phyloP scores from a whole-genome alignment of 30 jellyfish, hydroid and myxozoan species.

The Cassiopea xamachana region DNA sequence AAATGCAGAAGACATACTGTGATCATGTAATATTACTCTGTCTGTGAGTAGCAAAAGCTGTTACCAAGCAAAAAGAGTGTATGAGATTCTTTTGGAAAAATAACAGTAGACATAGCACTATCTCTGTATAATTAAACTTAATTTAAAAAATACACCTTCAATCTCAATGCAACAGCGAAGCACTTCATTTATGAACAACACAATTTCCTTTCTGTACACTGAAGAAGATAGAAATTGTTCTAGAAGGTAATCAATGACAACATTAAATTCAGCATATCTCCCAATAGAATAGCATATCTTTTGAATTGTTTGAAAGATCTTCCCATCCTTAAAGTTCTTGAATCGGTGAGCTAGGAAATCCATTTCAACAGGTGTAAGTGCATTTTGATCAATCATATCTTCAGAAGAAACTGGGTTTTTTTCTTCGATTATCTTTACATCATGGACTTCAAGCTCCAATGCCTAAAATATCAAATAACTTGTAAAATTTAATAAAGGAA shows the following conservation, averaged over 20 bases:
- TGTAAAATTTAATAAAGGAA: neutral
- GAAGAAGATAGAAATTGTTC: conserved; percentile 66
- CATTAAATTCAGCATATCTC: conserved; percentile 59
- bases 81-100: too few species aligned
- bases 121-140: neutral
- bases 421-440: conserved; percentile 79
- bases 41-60: too few species aligned
- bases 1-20: too few species aligned
- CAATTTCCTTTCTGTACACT: conserved; percentile 68
- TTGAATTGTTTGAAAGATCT: conserved; percentile 32
- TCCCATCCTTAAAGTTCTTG: conserved; percentile 65
- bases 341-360: conserved; percentile 26
- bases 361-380: neutral
- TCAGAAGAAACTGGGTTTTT: conserved; percentile 30
- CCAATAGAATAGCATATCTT: conserved; percentile 67
- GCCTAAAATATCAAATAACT: conserved; percentile 35
- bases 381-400: conserved; percentile 6
- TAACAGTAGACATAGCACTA: too few species aligned
- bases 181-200: conserved; percentile 67
- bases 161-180: conserved; percentile 34
- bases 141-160: neutral
- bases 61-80: too few species aligned
- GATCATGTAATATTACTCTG: too few species aligned
- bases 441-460: conserved; percentile 72
- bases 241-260: conserved; percentile 79